Evolutionary conservation across 2,797 vertebrate genomes (phyloP), one percentile per base, ranked within the genome.

Genomic region (Danio jaintianensis): DNA sequence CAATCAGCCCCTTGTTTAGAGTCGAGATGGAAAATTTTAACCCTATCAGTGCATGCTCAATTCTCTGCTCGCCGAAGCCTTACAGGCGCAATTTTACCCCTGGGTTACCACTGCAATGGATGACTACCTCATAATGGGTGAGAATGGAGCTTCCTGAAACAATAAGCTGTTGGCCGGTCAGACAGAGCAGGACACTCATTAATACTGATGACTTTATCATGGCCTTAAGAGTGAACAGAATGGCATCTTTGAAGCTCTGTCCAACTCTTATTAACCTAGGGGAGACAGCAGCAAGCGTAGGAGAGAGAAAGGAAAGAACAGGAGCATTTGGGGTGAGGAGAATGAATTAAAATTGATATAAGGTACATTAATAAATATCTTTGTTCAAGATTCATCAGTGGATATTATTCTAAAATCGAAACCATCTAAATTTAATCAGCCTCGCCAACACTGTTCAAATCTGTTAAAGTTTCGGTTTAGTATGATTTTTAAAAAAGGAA

Each of bases 61-160:
- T 82, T 87, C 80, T 79, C 83, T 79, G 84, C 83, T 89, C 86
- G 75, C 84, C 75, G 74, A 83, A 89, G 81, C 89, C 86, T 90
- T 89, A 53, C 87, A 70, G 83, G 86, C 87, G 88, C 90, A 84
- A 76, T 91, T 85, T 82, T 89, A 84, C 86, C 87, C 89, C 74
- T 80, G 86, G 86, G 85, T 87, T 78, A 84, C 78, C 79, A 76
- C 81, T 56, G 80, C 59, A 88, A 91, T 85, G 91, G 89, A 88
- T 85, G 80, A 90, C 88, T 82, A 85, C 84, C 83, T 90, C 87
- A 88, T 92, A 94, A 94, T 93, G 92, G 89, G 82, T 1, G 86
- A 84, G 86, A 78, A 88, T 66, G 82, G 79, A 73, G 82, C 82
- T 87, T 90, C 88, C 90, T 88, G 86, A 90, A 92, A 89, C 90